These are phyloP conservation scores for Phortica variegata DNA, from an alignment of 1,140 invertebrate species.

Conservation along the genomic window DNA sequence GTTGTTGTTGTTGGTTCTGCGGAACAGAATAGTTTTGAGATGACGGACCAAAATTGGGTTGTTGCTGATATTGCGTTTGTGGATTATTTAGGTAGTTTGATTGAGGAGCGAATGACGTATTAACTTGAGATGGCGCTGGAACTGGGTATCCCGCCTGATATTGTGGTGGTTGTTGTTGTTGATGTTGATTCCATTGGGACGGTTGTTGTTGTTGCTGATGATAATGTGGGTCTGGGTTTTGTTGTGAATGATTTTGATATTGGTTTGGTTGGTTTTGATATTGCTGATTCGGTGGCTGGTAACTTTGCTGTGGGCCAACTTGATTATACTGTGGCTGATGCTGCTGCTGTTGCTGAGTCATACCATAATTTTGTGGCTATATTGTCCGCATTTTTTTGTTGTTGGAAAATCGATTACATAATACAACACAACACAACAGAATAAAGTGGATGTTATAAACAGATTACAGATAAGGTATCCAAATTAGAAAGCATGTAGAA, in stretches of 20 bases:
- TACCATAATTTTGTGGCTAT: no score
- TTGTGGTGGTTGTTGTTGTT: conserved; percentile 28
- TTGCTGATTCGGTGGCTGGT: conserved; percentile 33
- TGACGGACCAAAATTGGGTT: conserved; percentile 44
- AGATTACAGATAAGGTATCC: no score
- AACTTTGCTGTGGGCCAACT: conserved; percentile 16
- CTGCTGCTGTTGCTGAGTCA: conserved; percentile 32
- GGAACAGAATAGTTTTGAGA: conserved; percentile 54
- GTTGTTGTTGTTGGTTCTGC: conserved; percentile 35
- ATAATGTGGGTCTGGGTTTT: conserved; percentile 33
- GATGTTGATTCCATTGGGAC: not conserved
- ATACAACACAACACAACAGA: no score
- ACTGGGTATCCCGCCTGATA: conserved; percentile 12
- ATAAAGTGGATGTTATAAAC: no score
- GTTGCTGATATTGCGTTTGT: conserved; percentile 26
- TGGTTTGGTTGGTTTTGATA: conserved; percentile 28
- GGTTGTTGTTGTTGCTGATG: conserved; percentile 19
- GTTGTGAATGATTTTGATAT: conserved; percentile 25
- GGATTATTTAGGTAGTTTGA: conserved; percentile 5
- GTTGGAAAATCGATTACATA: no score
- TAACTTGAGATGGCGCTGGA: conserved; percentile 5
- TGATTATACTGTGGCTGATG: conserved; percentile 33
- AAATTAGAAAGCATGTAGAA: no score
- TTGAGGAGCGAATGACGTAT: not conserved
- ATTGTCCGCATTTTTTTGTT: conserved; percentile 9